Percentiles rank a stretch among this genome's conserved stretches.
Conservation (phyloP, 2,888 invertebrate genomes). For the Acanthosepion pharaonis region DNA sequence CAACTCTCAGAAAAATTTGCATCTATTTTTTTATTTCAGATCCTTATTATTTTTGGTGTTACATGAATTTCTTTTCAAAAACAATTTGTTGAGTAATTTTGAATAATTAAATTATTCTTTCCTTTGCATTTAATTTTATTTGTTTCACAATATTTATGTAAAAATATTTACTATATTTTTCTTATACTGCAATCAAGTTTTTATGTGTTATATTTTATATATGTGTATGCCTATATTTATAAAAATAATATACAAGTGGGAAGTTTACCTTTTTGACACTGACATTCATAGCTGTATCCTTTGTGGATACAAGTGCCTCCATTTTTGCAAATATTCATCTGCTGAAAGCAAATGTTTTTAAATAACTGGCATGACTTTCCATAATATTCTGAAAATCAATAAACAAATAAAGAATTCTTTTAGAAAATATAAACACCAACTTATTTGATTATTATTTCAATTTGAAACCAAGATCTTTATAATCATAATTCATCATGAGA, state of each 20-base stretch:
- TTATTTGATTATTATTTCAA: neutral
- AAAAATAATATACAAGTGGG: neutral
- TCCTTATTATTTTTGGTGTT: neutral
- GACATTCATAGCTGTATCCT: neutral
- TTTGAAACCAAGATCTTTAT: neutral
- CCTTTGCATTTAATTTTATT: neutral
- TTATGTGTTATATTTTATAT: neutral
- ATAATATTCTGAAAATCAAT: conserved; percentile 52
- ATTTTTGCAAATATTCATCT: neutral
- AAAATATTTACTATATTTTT: neutral
- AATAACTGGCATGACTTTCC: conserved; percentile 56
- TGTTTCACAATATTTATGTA: neutral
- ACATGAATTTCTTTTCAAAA: neutral
- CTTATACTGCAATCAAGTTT: neutral
- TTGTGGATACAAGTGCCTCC: neutral
- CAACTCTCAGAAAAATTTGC: neutral
- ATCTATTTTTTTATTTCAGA: neutral
- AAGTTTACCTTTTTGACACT: neutral
- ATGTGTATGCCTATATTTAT: neutral
- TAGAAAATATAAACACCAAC: neutral
- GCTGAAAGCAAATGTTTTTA: conserved; percentile 53
- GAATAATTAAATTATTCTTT: neutral
- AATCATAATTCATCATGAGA: no score
- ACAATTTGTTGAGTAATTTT: neutral
- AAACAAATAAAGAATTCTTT: neutral